Base-by-base conservation (phyloP, 1,140 invertebrate species). In the Euglossa dilemma region DNA sequence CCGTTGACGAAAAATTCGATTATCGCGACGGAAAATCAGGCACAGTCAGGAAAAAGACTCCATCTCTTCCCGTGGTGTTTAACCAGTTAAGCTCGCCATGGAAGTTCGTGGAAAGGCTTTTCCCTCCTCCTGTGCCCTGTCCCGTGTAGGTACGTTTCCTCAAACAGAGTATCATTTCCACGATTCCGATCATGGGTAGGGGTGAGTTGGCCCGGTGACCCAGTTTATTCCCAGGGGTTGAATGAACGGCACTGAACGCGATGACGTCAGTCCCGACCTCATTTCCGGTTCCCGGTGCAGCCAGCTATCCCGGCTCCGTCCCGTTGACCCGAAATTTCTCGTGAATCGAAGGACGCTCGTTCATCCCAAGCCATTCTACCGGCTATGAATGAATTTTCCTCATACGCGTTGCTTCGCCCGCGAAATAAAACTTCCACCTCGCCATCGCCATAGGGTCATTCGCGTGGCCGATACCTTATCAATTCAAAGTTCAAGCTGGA, bases 221-320 rank as follows among this genome's bases (percentile, higher is more conserved):
- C 80, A 92, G 86, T 91, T 92, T 87, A 81, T 92, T 69, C 89
- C 85, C 80, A 86, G 88, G 89, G 90, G 91, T 93, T 93, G 91
- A 92, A 93, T 93, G 91, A 92, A 92, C 91, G 90, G 73, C 87
- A 80, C 85, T 83, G 83, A 83, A 87, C 86, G 83, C 85, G 73
- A 86, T 92, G 92, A 93, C 92, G 91, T 93, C 92, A 93, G 91
- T 89, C 70, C 25, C 90, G 92, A 93, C 92, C 92, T 89, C 86
- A 91, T 93, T 93, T 92, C 90, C 91, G 91, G 90, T 90, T 90
- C 89, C 91, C 91, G 83, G 91, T 91, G 85, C 90, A 89, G 86
- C 84, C 85, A 84, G 89, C 85, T 91, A 89, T 84, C 81, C 90
- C 88, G 78, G 83, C 85, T 80, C 81, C 86, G 83, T 90, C 90